Base-by-base conservation (phyloP, 2,888 invertebrate species). In the Nezara viridula region DNA sequence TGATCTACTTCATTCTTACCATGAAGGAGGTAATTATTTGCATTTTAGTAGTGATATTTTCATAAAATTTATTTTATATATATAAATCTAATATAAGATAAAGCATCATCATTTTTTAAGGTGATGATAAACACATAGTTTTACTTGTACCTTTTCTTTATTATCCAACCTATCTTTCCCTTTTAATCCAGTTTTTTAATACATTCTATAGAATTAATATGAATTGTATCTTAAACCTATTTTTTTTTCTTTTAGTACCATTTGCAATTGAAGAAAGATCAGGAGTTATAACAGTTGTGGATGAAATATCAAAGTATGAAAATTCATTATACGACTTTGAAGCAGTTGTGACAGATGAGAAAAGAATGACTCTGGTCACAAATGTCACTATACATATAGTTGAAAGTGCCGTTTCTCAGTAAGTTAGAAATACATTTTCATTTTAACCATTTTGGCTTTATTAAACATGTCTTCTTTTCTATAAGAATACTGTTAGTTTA, bases 231-330 rank as follows among this genome's bases (percentile, higher is more conserved):
- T 44, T 44, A 44, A 44, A 44, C 44, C 10, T 44, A 7, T 44
- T 44, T 55, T 16, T 14, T 60, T 60, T 19, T 86, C 21, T 86
- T 93, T 24, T 93, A 96, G 97, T 97, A n/a, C 98, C 98, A 9
- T 98, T 98, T 93, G 97, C 97, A 7, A 97, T 98, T 44, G 98
- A 98, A 93, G 97, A 98, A 92, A 94, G 95, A 90, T 96, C 97
- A 0, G 98, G 98, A 9, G 96, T 97, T 0, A 97, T 98, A 86
- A 97, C 97, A 2, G 97, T 98, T 0, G 96, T 97, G 89, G 95
- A 96, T 52, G 95, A 96, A 90, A 93, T 97, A 77, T 93, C 95
- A 0, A 95, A 96, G 91, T 97, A 95, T 92, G 94, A 95, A 44
- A 93, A 95, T 52, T 94, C 95, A 6, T 93, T 95, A 60, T 98